A percentile compares a stretch with the other conserved stretches of the same genome.
Conservation (phyloP, 2,113 vertebrate species). For the Aegypius monachus region DNA sequence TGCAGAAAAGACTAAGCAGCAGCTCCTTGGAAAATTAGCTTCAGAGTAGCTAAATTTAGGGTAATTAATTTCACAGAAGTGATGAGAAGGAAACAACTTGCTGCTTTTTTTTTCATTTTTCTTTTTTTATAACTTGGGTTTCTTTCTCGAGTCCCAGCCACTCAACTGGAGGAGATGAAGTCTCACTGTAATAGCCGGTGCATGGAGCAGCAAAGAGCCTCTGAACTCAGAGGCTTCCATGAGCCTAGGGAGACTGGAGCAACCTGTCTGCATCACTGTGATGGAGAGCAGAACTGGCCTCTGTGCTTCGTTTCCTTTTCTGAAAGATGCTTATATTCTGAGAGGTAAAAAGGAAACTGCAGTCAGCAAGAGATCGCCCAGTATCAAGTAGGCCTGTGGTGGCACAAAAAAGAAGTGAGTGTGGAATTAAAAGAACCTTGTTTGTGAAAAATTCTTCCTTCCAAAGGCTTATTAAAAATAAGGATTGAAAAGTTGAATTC, state of each 20-base stretch:
- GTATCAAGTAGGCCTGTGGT: background rate
- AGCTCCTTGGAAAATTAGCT: background rate
- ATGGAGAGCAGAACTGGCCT: background rate
- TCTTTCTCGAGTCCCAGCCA: background rate
- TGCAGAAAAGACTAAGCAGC: background rate
- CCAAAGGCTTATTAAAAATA: background rate
- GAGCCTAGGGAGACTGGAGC: background rate
- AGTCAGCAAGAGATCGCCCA: background rate
- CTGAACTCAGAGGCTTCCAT: background rate
- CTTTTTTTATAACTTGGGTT: background rate
- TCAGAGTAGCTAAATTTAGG: background rate
- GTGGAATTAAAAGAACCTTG: background rate
- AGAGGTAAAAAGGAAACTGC: background rate
- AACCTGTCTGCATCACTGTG: background rate
- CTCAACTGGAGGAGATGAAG: background rate
- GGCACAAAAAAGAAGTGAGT: background rate
- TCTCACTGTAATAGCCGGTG: background rate
- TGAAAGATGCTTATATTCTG: background rate
- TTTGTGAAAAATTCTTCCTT: background rate
- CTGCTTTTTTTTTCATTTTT: background rate
- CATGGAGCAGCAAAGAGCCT: background rate
- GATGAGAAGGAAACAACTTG: background rate
- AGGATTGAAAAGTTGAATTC: background rate
- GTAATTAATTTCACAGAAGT: background rate
- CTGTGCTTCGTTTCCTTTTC: background rate